Base-by-base conservation (phyloP, 2,888 invertebrate genomes). In the Rugalucina vietnamica region DNA sequence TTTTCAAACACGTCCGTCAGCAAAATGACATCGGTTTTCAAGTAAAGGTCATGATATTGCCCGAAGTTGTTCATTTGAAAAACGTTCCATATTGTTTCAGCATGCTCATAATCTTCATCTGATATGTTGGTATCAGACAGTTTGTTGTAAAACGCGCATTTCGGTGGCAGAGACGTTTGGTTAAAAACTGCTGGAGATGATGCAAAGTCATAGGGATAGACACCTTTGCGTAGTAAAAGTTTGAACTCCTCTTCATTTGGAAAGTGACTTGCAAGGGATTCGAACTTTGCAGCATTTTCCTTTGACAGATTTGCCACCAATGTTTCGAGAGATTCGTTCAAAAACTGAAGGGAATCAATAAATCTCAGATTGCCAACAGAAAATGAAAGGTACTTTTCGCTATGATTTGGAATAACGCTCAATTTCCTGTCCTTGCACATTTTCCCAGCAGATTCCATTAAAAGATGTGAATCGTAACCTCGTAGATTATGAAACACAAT, bases 1-100 rank as follows among this genome's bases (percentile, higher is more conserved):
- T 84, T 88, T 82, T 94, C 92, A 89, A 93, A 93, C 29, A 93
- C 89, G 89, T 93, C 90, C 34, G 91, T 90, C 32, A 91, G 83
- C 18, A 92, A 84, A 92, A 24, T 91, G 87, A 90, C 88, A 14
- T 90, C 79, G 24, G 84, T 87, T 4, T 49, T 72, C 8, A 78
- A 73, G 10, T 83, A 77, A 49, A 90, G 8, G 43, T 18, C 43
- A 43, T 43, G 43, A 12, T 8, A 43, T 12, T 43, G 43, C 43
- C 8, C 8, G 8, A 8, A 43, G 43, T 43, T 8, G 8, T 43
- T 43, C 18, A 8, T 18, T 43, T 43, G 8, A 43, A 43, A 43
- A n/a, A n/a, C 18, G 18, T 43, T 12, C 43, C 43, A 43, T 18
- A 12, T 43, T 43, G 43, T 18, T 8, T 43, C 8, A 43, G 18